These are phyloP conservation scores for Toxostoma redivivum DNA, from an alignment of 2,113 vertebrate species.

Conservation along the genomic window DNA sequence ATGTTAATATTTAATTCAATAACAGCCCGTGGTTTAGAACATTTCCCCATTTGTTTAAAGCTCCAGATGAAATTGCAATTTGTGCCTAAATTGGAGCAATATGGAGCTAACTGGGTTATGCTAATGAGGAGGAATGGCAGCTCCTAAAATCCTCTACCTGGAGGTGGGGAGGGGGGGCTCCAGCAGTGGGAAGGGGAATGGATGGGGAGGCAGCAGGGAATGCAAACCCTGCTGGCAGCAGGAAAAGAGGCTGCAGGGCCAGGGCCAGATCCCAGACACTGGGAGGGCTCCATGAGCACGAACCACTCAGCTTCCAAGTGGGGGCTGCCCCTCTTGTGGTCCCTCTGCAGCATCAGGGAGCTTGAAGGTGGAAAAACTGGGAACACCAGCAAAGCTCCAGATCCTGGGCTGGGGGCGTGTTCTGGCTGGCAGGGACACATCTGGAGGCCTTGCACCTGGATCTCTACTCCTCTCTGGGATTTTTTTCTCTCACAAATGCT, in stretches of 20 bases:
- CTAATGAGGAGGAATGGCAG: conserved; percentile 4
- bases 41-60: conserved; percentile 52
- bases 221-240: background rate
- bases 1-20: conserved; percentile 73
- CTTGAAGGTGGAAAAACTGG: background rate
- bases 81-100: conserved; percentile 1
- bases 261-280: background rate
- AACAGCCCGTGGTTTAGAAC: conserved; percentile 52
- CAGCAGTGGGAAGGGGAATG: accelerated
- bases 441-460: background rate
- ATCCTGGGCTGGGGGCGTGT: background rate
- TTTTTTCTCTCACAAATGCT: background rate
- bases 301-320: background rate
- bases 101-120: background rate
- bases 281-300: accelerated
- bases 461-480: background rate
- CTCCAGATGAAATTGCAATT: conserved; percentile 35
- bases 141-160: background rate
- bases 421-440: background rate
- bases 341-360: background rate
- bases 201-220: background rate
- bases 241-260: background rate
- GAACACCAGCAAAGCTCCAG: accelerated
- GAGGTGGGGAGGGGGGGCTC: background rate
- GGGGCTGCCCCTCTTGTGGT: background rate